Conservation (phyloP, 2,888 invertebrate species). For the Abscondita cerata region DNA sequence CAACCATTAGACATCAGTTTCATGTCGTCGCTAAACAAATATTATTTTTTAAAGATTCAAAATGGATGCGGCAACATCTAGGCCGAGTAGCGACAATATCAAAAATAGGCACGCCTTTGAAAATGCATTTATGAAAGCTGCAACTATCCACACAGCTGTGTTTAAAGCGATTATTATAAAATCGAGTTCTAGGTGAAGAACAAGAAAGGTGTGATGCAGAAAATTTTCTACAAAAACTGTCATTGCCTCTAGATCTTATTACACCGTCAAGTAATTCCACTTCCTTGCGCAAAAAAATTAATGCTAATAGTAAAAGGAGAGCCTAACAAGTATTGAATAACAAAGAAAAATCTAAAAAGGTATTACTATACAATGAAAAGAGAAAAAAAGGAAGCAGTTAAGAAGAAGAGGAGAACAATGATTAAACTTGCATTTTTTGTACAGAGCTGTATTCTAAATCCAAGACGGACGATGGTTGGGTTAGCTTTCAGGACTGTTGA, state of each 20-base stretch:
- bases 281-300: not conserved
- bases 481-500: slow-evolving; percentile 26
- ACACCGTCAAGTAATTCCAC: not conserved
- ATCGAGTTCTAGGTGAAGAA: too few relatives aligned
- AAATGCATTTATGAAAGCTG: slow-evolving; percentile 11
- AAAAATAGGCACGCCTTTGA: slow-evolving; percentile 5
- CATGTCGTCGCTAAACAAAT: not conserved
- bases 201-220: too few relatives aligned
- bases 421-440: slow-evolving; percentile 18
- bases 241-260: not conserved
- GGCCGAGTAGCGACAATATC: slow-evolving; percentile 24
- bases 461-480: slow-evolving; percentile 31
- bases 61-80: slow-evolving; percentile 9
- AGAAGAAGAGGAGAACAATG: not conserved
- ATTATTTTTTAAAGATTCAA: not conserved
- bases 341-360: too few relatives aligned
- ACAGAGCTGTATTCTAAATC: slow-evolving; percentile 29
- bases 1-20: slow-evolving; percentile 32
- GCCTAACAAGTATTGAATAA: too few relatives aligned
- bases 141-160: not conserved
- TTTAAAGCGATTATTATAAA: too few relatives aligned
- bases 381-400: slow-evolving; percentile 2
- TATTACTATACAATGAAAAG: not conserved
- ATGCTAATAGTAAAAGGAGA: not conserved
- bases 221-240: too few relatives aligned